Conservation (phyloP, 2,888 invertebrate genomes). For the Acrobasis consociella region DNA sequence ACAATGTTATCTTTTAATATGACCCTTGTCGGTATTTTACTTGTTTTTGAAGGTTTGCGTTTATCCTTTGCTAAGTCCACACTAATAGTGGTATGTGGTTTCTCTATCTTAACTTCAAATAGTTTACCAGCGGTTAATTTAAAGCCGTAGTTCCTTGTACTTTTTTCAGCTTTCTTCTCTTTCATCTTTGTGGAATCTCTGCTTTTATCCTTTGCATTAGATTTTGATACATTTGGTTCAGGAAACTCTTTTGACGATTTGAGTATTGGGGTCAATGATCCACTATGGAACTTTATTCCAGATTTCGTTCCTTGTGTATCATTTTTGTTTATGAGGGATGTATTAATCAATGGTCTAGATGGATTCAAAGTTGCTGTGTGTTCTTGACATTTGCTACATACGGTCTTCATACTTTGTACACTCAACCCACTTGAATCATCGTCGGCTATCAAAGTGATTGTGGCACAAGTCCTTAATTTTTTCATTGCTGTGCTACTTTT, state of each 20-base stretch:
- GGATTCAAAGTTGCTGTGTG: background rate
- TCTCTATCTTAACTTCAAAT: slow-evolving; percentile 4
- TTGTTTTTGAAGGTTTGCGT: background rate
- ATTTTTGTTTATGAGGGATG: background rate
- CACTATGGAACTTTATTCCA: background rate
- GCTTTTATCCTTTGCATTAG: background rate
- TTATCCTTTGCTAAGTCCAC: slow-evolving; percentile 4
- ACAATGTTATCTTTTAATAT: background rate
- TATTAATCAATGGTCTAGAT: background rate
- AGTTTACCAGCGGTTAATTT: background rate
- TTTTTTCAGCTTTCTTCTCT: background rate
- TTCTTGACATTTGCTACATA: background rate
- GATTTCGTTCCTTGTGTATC: background rate
- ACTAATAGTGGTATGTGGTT: slow-evolving; percentile 2
- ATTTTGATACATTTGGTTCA: background rate
- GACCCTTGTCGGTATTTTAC: slow-evolving; percentile 11
- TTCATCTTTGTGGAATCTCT: background rate
- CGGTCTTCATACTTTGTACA: background rate
- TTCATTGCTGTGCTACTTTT: background rate
- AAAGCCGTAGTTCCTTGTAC: background rate
- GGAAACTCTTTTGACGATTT: background rate
- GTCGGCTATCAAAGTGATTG: slow-evolving; percentile 4
- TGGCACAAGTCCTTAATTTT: slow-evolving; percentile 2
- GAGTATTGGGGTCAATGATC: background rate
- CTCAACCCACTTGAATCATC: background rate